Evolutionary conservation across 2,113 vertebrate species (phyloP), one percentile per base, ranked within the genome.

Genomic region (Megaceryle maxima): DNA sequence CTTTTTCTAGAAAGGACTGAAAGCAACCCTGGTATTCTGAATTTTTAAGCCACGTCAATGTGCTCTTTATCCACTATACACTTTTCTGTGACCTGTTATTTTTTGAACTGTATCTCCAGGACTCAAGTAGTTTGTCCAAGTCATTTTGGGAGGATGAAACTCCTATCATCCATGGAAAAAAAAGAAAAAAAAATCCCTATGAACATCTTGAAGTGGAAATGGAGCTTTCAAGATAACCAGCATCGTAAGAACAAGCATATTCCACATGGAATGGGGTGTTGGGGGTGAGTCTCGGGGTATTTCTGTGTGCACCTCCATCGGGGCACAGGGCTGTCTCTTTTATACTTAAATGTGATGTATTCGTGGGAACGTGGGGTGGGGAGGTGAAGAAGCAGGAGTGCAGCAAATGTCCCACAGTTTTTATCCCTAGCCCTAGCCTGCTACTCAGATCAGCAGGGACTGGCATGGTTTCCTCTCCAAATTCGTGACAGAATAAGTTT

Each of bases 201-300:
- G 62, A 96, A 53, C 21, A 74, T 44, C 50, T 62, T 60, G 33
- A 70, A 94, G 29, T 24, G 48, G 21, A 31, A 69, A 5, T 11
- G 37, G 70, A 46, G 33, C 17, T 91, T 79, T 44, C 18, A 41
- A 87, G 53, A 25, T 16, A 89, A 60, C 39, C 29, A 60, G 25
- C 2, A 12, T 6, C 0, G 0, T 31, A 80, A 67, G 72, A 80
- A 89, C 0, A 2, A 24, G 18, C 24, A 73, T 25, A 51, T 62
- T 20, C 29, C 17, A 9, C 24, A 25, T 20, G 18, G 59, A 72
- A 29, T 18, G 20, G 24, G 24, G 56, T 25, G 53, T 13, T 67
- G 72, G 43, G 76, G 51, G 35, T 25, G 43, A 93, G 35, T 64
- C 20, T 35, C 3, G 0, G 2, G 12, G 6, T 51, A 53, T n/a